Conservation (phyloP, 2,888 invertebrate species). For the Aphidoletes aphidimyza region DNA sequence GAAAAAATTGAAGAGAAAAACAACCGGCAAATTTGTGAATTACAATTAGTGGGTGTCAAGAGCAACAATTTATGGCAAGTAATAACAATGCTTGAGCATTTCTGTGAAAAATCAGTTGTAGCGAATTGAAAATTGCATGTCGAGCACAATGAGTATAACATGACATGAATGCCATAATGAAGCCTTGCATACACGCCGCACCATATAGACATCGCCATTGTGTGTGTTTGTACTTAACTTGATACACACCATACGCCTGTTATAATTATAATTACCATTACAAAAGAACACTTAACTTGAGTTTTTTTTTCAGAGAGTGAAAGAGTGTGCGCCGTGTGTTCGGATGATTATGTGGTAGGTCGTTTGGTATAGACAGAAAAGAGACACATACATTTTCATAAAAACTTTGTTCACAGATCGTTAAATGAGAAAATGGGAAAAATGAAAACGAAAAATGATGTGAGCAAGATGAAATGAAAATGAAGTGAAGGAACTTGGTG, state of each 20-base stretch:
- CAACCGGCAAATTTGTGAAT: not conserved
- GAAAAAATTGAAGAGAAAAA: no score
- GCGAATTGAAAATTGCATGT: slow-evolving; percentile 21
- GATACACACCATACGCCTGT: no score
- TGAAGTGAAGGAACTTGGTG: not conserved
- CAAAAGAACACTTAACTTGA: slow-evolving; percentile 52
- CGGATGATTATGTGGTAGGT: not conserved
- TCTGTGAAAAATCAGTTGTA: not conserved
- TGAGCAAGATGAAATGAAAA: no score
- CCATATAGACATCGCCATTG: not conserved
- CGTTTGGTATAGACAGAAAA: not conserved
- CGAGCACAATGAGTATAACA: not conserved
- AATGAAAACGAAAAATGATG: no score
- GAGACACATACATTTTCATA: not conserved
- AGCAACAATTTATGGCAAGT: slow-evolving; percentile 32
- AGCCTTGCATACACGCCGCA: not conserved
- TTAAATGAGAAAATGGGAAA: slow-evolving; percentile 39
- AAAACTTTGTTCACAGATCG: not conserved
- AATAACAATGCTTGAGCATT: slow-evolving; percentile 1
- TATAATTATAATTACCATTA: slow-evolving; percentile 52
- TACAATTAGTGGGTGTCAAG: slow-evolving; percentile 34
- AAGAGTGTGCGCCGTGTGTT: not conserved
- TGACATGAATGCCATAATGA: not conserved
- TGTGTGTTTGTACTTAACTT: no score
- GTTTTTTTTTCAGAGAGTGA: no score